A percentile compares a stretch with the other conserved stretches of the same genome.
Conservation (phyloP, 2,797 vertebrate species). For the Syngnathus acus region DNA sequence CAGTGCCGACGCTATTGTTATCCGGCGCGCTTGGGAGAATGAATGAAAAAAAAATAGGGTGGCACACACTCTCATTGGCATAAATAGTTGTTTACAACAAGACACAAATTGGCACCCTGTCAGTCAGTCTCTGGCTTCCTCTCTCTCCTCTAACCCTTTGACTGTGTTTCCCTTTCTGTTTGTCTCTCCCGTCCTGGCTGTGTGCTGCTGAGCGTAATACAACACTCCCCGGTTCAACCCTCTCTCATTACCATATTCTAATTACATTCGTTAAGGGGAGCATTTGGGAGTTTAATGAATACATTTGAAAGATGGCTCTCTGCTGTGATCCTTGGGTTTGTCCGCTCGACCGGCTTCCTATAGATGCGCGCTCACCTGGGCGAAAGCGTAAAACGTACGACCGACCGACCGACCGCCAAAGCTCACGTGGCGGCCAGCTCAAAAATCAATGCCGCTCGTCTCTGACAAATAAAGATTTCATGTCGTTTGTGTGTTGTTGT, state of each 20-base stretch:
- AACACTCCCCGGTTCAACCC: slow-evolving; percentile 74
- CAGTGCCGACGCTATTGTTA: slow-evolving; percentile 53
- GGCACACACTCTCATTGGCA: slow-evolving; percentile 62
- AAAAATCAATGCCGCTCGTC: slow-evolving; percentile 58
- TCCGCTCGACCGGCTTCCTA: slow-evolving; percentile 41
- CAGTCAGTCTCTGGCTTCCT: slow-evolving; percentile 62
- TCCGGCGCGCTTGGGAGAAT: slow-evolving; percentile 11
- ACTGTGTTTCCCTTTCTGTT: slow-evolving; percentile 1
- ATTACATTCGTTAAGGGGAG: slow-evolving; percentile 74
- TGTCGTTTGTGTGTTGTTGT: slow-evolving; percentile 57
- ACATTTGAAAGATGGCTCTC: slow-evolving; percentile 68
- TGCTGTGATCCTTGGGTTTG: slow-evolving; percentile 65
- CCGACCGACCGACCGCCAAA: slow-evolving; percentile 40
- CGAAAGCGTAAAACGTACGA: slow-evolving; percentile 50
- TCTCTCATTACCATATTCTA: slow-evolving; percentile 78
- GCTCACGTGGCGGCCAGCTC: slow-evolving; percentile 30
- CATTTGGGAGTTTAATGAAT: slow-evolving; percentile 74
- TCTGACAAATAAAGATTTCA: slow-evolving; percentile 62
- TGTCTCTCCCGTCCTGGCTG: slow-evolving; percentile 35
- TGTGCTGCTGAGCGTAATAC: slow-evolving; percentile 67
- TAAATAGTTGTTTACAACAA: slow-evolving; percentile 70
- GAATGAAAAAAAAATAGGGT: slow-evolving; percentile 43
- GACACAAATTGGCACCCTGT: slow-evolving; percentile 75
- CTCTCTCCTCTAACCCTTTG: slow-evolving; percentile 24
- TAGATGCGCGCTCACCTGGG: slow-evolving; percentile 10